Base-by-base conservation (phyloP, 92 coral and sea anemone species). In the Epizoanthus scotinus region DNA sequence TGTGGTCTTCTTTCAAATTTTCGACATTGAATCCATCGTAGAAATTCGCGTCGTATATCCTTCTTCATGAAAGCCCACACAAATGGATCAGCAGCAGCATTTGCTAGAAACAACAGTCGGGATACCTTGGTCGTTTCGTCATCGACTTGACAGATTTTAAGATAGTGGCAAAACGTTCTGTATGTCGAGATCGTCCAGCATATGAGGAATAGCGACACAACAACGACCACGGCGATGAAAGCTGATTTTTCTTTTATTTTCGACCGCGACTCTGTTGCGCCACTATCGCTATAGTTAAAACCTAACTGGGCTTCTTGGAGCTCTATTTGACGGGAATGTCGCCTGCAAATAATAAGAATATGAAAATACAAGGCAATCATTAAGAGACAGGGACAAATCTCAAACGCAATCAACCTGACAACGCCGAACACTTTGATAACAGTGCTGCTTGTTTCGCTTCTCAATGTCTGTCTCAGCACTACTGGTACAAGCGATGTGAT, bases 31-130 rank as follows among this genome's bases (percentile, higher is more conserved):
- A 64, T 29, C 70, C 70, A 64, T 20, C 28, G 12, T 3, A 29
- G 21, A 24, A 64, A 29, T 40, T 64, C 70, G 21, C 70, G 70
- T 5, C 70, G 40, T 5, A 64, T 64, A 20, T 64, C 70, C 8
- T 25, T 64, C 19, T 64, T 64, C 70, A 64, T 29, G 21, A 64
- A 25, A 29, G 70, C 70, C 70, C 70, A 64, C 19, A 64, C 70
- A 64, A 64, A 64, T 29, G 70, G 70, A 18, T 64, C 47, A n/a
- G 38, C n/a, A 12, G 70, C 70, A 4, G 70, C 70, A n/a, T 64
- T 64, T 2, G 44, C 12, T 19, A 64, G 70, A 13, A 64, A 64
- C 19, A 64, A 38, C 12, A 64, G 22, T 21, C 70, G 40, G 21
- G 70, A 64, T 18, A 29, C 70, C 38, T 29, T 64, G 28, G 34